These are phyloP conservation scores for Tetramorium parvispinum DNA, from an alignment of 1,140 invertebrate species.

Conservation along the genomic window DNA sequence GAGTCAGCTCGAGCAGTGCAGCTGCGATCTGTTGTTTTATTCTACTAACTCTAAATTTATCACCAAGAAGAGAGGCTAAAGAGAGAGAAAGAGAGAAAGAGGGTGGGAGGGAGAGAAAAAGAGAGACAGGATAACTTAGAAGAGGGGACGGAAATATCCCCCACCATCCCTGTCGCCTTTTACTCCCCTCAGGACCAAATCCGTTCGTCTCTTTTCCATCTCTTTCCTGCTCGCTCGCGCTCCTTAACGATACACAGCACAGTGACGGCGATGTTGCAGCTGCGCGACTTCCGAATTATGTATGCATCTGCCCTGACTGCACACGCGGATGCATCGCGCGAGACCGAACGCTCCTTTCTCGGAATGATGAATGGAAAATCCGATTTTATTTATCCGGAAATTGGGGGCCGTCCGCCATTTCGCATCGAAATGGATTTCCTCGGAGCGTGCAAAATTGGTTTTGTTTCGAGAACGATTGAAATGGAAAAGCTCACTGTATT, in stretches of 20 bases:
- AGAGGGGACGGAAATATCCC: conserved; percentile 29
- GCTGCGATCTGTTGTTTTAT: conserved; percentile 65
- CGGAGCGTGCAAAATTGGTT: conserved; percentile 30
- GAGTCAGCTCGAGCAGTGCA: conserved; percentile 58
- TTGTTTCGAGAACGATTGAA: conserved; percentile 43
- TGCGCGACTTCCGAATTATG: conserved; percentile 57
- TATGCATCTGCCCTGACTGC: conserved; percentile 50
- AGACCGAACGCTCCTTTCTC: background rate
- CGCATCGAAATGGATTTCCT: conserved; percentile 37
- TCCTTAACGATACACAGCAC: conserved; percentile 1
- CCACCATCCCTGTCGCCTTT: conserved; percentile 10
- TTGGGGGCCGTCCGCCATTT: conserved; percentile 30
- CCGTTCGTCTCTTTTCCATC: background rate
- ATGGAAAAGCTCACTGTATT: conserved; percentile 21
- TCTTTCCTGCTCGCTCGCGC: background rate
- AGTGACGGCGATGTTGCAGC: conserved; percentile 23
- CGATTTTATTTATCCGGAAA: conserved; percentile 43
- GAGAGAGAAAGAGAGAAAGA: conserved; percentile 4
- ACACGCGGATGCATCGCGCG: background rate
- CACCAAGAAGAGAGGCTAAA: background rate
- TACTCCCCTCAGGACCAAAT: conserved; percentile 27
- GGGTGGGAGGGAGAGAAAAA: background rate
- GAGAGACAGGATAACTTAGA: conserved; percentile 1
- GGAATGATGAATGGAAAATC: conserved; percentile 44
- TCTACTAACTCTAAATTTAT: conserved; percentile 73